Percentiles rank a stretch among this genome's conserved stretches.
phyloP scores from a whole-genome alignment of 2,888 invertebrate genomes.

The Pandemis corylana region DNA sequence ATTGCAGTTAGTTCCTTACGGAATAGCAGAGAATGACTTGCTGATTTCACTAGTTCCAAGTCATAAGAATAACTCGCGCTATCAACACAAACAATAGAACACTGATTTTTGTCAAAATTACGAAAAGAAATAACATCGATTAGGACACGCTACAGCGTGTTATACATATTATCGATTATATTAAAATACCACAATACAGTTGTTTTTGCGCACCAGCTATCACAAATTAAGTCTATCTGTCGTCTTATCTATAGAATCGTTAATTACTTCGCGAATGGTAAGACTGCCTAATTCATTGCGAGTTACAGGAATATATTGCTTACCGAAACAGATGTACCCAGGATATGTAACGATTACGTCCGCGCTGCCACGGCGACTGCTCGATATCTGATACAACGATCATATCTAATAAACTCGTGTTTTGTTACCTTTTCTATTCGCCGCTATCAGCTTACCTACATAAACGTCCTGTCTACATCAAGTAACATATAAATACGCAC shows the following conservation, averaged over 20 bases:
- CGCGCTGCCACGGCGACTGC: conserved; percentile 62
- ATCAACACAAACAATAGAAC: neutral
- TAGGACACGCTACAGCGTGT: neutral
- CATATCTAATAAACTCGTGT: conserved; percentile 81
- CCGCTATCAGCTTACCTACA: conserved; percentile 77
- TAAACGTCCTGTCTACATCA: conserved; percentile 67
- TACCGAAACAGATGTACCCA: conserved; percentile 30
- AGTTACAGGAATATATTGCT: conserved; percentile 24
- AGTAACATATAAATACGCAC: conserved; percentile 61
- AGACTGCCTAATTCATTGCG: conserved; percentile 9
- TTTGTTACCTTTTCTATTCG: conserved; percentile 73
- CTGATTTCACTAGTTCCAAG: neutral
- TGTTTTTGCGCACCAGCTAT: conserved; percentile 13
- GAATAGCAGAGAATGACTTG: neutral
- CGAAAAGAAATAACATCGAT: neutral
- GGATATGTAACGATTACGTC: conserved; percentile 45
- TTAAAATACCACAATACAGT: neutral
- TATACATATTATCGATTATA: conserved; percentile 13
- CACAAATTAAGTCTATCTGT: conserved; percentile 6
- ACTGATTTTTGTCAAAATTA: neutral
- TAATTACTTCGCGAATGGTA: conserved; percentile 22
- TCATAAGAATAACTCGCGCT: neutral
- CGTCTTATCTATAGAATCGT: conserved; percentile 16
- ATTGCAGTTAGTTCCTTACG: neutral
- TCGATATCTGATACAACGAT: conserved; percentile 76